Conservation (phyloP, 2,888 invertebrate genomes). For the Eilema caniola region DNA sequence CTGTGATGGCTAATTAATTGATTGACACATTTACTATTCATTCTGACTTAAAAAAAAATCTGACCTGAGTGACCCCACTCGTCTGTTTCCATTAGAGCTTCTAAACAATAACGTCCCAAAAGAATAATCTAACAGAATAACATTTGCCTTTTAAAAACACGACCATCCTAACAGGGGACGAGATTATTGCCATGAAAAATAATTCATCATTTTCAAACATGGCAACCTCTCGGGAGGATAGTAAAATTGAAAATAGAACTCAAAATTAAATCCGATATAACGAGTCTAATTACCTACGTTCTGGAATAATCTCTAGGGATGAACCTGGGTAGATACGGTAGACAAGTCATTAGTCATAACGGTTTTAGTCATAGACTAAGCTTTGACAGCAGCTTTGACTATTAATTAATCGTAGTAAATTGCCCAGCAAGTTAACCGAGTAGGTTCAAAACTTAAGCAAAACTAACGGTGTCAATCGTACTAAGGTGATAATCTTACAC, state of each 20-base stretch:
- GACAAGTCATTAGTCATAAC: neutral
- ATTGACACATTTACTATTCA: too few species aligned
- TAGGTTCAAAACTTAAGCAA: too few species aligned
- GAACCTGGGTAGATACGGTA: neutral
- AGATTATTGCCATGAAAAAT: neutral
- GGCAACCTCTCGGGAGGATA: neutral
- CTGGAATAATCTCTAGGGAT: neutral
- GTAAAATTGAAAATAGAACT: neutral
- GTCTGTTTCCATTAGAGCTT: neutral
- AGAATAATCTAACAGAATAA: neutral
- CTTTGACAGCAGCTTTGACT: neutral
- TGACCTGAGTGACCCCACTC: neutral
- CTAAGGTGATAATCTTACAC: too few species aligned
- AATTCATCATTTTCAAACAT: neutral
- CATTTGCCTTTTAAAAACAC: neutral
- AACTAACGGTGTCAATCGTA: too few species aligned
- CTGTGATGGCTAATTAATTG: too few species aligned
- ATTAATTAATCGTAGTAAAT: neutral
- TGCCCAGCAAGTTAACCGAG: neutral
- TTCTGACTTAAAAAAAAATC: too few species aligned
- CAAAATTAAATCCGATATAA: neutral
- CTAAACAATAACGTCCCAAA: slow-evolving; percentile 1
- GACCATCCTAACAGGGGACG: neutral
- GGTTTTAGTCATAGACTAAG: neutral
- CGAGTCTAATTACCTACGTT: slow-evolving; percentile 3